Conservation (phyloP, 1,140 invertebrate genomes). For the Stegodyphus mimosarum region DNA sequence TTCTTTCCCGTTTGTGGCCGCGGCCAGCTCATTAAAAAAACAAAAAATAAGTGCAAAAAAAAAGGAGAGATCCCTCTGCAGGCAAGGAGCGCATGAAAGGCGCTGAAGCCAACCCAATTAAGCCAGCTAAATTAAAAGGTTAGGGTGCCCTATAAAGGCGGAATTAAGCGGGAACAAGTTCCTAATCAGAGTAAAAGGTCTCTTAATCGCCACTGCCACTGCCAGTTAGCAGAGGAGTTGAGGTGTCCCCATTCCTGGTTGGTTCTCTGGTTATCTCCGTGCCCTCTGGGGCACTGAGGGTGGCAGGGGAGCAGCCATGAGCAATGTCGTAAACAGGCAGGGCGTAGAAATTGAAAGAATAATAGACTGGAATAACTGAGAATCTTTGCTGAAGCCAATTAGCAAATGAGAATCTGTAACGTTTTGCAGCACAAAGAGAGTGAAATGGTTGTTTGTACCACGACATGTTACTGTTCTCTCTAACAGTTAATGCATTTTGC, state of each 20-base stretch:
- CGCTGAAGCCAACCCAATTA: conserved; percentile 51
- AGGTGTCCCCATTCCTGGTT: conserved; percentile 27
- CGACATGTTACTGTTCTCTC: too few relatives aligned
- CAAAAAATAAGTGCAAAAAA: not conserved
- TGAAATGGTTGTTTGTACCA: not conserved
- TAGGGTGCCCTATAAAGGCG: conserved; percentile 50
- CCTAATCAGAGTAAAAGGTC: conserved; percentile 60
- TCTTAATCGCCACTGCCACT: conserved; percentile 55
- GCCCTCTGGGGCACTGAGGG: conserved; percentile 5
- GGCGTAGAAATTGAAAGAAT: not conserved
- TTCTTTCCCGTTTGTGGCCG: not conserved
- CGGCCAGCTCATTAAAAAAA: too few relatives aligned
- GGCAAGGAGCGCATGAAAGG: not conserved
- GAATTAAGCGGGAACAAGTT: conserved; percentile 55
- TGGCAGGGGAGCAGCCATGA: not conserved
- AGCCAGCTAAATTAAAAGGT: conserved; percentile 57
- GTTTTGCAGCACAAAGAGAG: not conserved
- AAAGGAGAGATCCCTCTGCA: not conserved
- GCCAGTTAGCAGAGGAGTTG: conserved; percentile 54
- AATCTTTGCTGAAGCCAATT: too few relatives aligned
- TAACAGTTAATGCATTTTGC: too few relatives aligned
- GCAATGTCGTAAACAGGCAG: not conserved
- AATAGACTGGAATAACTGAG: not conserved
- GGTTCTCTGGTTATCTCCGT: conserved; percentile 1
- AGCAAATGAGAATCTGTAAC: too few relatives aligned